These are phyloP conservation scores for Oryzias celebensis DNA, from an alignment of 2,113 vertebrate species.

Conservation along the genomic window DNA sequence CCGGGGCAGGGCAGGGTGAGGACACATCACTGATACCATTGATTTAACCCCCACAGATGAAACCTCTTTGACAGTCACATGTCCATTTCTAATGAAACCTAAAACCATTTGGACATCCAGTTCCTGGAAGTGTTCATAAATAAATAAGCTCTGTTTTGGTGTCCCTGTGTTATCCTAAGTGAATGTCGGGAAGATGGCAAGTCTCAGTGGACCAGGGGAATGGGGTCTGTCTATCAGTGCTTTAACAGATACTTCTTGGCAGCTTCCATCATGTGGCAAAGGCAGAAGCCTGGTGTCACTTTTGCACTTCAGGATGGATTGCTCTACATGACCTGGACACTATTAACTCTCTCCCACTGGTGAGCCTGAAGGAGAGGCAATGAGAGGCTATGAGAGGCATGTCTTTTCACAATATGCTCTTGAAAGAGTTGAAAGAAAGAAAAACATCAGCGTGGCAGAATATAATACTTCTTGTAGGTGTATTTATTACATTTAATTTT, in stretches of 20 bases:
- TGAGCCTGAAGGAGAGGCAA: slow-evolving; percentile 65
- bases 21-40: slow-evolving; percentile 44
- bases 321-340: slow-evolving; percentile 49
- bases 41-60: slow-evolving; percentile 53
- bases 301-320: slow-evolving; percentile 75
- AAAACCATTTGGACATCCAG: slow-evolving; percentile 52
- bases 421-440: slow-evolving; percentile 22
- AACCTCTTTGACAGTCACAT: slow-evolving; percentile 49
- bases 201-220: slow-evolving; percentile 57
- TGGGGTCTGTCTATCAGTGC: slow-evolving; percentile 54
- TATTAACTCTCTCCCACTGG: slow-evolving; percentile 64
- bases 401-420: slow-evolving; percentile 26
- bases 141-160: slow-evolving; percentile 79
- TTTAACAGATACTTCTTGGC: slow-evolving; percentile 58
- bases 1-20: slow-evolving; percentile 45
- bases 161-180: slow-evolving; percentile 70
- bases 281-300: slow-evolving; percentile 59
- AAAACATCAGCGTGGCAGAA: slow-evolving; percentile 27
- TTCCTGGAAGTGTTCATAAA: slow-evolving; percentile 80
- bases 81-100: slow-evolving; percentile 64
- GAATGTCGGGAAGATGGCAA: slow-evolving; percentile 70
- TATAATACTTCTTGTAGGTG: slow-evolving; percentile 59
- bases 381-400: slow-evolving; percentile 48
- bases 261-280: slow-evolving; percentile 66
- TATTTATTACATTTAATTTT: slow-evolving; percentile 62